phyloP scores from a whole-genome alignment of 2,888 invertebrate species.

The Mythimna albipuncta region DNA sequence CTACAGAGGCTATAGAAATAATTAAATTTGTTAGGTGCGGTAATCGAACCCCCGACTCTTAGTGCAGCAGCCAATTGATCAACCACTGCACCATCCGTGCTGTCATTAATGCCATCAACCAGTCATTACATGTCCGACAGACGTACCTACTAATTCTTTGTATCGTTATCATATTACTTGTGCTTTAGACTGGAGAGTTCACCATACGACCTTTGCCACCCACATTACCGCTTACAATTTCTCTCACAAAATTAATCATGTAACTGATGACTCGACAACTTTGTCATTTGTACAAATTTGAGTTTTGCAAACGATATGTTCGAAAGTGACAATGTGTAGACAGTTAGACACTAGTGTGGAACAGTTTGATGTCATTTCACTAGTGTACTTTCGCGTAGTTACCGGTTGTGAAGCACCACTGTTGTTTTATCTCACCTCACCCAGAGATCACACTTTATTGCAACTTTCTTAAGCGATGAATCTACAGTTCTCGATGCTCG shows the following conservation, averaged over 20 bases:
- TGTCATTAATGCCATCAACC: not conserved
- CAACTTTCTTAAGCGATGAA: conserved; percentile 40
- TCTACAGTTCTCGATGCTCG: not conserved
- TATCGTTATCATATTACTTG: not conserved
- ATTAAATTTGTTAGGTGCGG: no score
- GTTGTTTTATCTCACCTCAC: conserved; percentile 34
- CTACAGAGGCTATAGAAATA: no score
- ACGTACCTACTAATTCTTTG: not conserved
- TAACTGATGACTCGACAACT: conserved; percentile 40
- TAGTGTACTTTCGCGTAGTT: conserved; percentile 42
- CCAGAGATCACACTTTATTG: conserved; percentile 27
- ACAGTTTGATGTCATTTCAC: conserved; percentile 44
- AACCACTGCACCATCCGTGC: no score
- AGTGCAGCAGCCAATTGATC: no score
- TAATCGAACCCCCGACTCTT: no score
- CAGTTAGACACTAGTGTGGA: not conserved
- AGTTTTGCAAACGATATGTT: conserved; percentile 49
- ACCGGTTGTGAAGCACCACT: conserved; percentile 45
- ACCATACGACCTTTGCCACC: not conserved
- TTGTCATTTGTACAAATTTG: conserved; percentile 31
- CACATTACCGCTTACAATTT: not conserved
- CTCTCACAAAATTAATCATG: conserved; percentile 13
- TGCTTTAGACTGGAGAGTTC: no score
- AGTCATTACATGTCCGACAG: not conserved
- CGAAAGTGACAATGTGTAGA: conserved; percentile 46